A percentile compares a stretch with the other conserved stretches of the same genome.
phyloP scores from a whole-genome alignment of 2,888 invertebrate species.

The Troides helena region DNA sequence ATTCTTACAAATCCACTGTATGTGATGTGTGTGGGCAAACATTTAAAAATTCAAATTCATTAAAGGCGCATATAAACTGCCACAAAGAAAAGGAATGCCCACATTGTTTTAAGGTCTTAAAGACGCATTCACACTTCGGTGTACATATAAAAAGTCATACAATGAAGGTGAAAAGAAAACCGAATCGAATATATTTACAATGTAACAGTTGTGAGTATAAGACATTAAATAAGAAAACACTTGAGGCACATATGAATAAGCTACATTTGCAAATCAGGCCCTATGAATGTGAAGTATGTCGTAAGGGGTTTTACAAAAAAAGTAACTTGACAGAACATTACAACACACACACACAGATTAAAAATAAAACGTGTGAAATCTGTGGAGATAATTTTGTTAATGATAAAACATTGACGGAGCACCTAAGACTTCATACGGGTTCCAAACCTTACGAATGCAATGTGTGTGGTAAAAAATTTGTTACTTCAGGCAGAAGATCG shows the following conservation, averaged over 20 bases:
- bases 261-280: conserved; percentile 50
- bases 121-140: conserved; percentile 47
- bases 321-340: conserved; percentile 53
- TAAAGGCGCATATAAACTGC: conserved; percentile 43
- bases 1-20: conserved; percentile 37
- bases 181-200: conserved; percentile 36
- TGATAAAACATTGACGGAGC: conserved; percentile 52
- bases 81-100: conserved; percentile 47
- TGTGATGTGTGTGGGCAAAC: conserved; percentile 48
- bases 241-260: conserved; percentile 58
- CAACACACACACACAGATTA: conserved; percentile 43
- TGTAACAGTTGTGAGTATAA: conserved; percentile 50
- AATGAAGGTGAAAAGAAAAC: conserved; percentile 34
- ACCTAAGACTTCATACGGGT: conserved; percentile 53
- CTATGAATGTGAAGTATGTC: conserved; percentile 48
- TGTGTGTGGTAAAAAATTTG: conserved; percentile 49
- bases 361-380: conserved; percentile 52
- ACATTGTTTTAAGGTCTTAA: conserved; percentile 48
- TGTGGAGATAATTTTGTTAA: conserved; percentile 54
- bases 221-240: conserved; percentile 46
- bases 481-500: conserved; percentile 53
- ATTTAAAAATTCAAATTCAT: conserved; percentile 37
- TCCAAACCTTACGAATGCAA: conserved; percentile 54
- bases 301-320: conserved; percentile 56
- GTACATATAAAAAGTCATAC: conserved; percentile 44